Conservation (phyloP, 1,140 invertebrate species). For the Hyles euphorbiae region DNA sequence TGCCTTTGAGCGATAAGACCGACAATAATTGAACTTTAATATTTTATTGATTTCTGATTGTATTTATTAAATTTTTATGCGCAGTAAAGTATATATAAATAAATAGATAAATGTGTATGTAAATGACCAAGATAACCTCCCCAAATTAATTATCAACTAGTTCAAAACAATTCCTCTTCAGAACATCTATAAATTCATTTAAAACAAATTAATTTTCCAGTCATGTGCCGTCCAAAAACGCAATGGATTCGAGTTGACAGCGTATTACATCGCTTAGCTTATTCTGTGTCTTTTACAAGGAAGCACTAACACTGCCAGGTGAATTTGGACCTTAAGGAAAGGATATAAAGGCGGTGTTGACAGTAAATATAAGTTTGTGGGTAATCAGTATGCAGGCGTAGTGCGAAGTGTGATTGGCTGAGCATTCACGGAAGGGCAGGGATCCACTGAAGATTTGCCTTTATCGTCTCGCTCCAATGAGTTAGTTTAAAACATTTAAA, state of each 20-base stretch:
- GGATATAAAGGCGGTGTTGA: neutral
- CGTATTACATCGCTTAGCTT: constrained; percentile 8
- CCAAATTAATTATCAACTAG: no score
- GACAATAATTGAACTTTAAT: no score
- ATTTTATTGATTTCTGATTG: no score
- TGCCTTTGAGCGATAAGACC: no score
- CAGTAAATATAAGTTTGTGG: constrained; percentile 21
- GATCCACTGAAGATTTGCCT: constrained; percentile 44
- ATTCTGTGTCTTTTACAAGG: neutral
- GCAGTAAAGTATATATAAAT: no score
- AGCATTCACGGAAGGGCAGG: constrained; percentile 25
- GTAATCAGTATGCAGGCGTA: constrained; percentile 50
- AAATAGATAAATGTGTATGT: no score
- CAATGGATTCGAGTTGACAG: constrained; percentile 3
- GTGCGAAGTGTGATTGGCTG: constrained; percentile 50
- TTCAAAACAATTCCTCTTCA: no score
- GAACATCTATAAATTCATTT: no score
- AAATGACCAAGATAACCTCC: no score
- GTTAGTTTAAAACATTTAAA: constrained; percentile 35
- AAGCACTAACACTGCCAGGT: neutral
- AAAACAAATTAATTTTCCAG: neutral
- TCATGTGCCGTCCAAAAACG: constrained; percentile 5
- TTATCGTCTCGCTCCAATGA: constrained; percentile 50
- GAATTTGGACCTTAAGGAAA: neutral
- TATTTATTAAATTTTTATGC: no score